These are phyloP conservation scores for Lamellibrachia columna DNA, from an alignment of 2,888 invertebrate species.

Conservation along the genomic window DNA sequence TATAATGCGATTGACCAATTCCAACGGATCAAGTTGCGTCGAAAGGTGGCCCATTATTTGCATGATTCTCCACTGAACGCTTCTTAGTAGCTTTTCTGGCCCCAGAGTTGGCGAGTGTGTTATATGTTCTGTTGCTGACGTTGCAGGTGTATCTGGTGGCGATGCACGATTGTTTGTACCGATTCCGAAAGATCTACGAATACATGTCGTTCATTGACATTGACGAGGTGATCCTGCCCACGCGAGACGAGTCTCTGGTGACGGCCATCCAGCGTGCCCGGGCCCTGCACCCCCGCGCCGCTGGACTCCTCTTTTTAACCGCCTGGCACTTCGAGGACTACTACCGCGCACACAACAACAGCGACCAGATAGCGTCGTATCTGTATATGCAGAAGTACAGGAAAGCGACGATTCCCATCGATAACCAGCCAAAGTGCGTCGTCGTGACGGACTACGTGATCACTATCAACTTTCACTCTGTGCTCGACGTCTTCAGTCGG, in stretches of 20 bases:
- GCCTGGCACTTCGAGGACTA: slow-evolving; percentile 33
- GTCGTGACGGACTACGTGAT: not conserved
- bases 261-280: not conserved
- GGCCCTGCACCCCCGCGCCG: not conserved
- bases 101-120: too few species aligned
- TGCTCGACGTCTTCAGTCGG: not conserved
- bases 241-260: not conserved
- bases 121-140: not conserved
- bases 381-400: slow-evolving; percentile 28
- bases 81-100: too few species aligned
- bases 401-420: slow-evolving; percentile 3
- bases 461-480: not conserved
- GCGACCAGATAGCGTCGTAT: not conserved
- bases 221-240: slow-evolving; percentile 33
- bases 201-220: slow-evolving; percentile 29
- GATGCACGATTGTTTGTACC: slow-evolving; percentile 35
- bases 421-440: slow-evolving; percentile 6
- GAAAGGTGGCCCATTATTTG: too few species aligned
- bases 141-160: slow-evolving; percentile 37
- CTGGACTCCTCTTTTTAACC: slow-evolving; percentile 26
- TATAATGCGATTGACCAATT: too few species aligned
- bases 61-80: too few species aligned
- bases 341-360: not conserved
- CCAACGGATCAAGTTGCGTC: too few species aligned
- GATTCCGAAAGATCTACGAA: slow-evolving; percentile 24